Conservation (phyloP, 1,140 invertebrate genomes). For the Drosophila littoralis region DNA sequence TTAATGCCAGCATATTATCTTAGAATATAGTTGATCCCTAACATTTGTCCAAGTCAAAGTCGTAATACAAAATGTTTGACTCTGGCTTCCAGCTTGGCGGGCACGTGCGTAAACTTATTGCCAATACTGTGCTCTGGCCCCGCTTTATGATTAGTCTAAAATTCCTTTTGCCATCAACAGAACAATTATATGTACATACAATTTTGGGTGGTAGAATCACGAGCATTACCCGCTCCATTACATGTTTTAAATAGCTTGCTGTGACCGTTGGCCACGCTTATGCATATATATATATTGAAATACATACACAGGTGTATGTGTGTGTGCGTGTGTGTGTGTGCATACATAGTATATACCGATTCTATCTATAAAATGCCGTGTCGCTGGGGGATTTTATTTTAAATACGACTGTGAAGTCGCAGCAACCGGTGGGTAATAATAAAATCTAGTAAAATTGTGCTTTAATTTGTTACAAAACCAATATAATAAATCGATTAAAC, state of each 20-base stretch:
- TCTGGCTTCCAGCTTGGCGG: not conserved
- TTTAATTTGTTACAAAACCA: not conserved
- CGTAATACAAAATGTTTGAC: slow-evolving; percentile 2
- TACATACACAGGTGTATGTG: not conserved
- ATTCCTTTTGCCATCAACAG: slow-evolving; percentile 23
- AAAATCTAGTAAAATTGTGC: slow-evolving; percentile 2
- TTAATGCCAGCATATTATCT: not conserved
- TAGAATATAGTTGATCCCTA: not conserved
- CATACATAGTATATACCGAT: not conserved
- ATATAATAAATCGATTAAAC: not conserved
- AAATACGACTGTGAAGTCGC: slow-evolving; percentile 35
- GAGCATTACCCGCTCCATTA: slow-evolving; percentile 66
- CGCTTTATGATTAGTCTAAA: slow-evolving; percentile 27
- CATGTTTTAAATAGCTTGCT: slow-evolving; percentile 50
- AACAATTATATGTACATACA: slow-evolving; percentile 17
- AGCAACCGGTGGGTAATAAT: slow-evolving; percentile 10
- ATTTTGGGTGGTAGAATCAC: slow-evolving; percentile 33
- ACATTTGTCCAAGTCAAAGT: slow-evolving; percentile 16
- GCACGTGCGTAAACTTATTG: slow-evolving; percentile 35
- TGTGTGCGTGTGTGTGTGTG: too few relatives aligned
- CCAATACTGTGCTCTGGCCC: slow-evolving; percentile 34
- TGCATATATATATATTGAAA: slow-evolving; percentile 19
- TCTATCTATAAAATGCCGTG: slow-evolving; percentile 39
- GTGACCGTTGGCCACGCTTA: slow-evolving; percentile 25
- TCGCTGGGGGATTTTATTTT: slow-evolving; percentile 19